phyloP scores from a whole-genome alignment of 2,113 vertebrate species.

The Gyps fulvus region DNA sequence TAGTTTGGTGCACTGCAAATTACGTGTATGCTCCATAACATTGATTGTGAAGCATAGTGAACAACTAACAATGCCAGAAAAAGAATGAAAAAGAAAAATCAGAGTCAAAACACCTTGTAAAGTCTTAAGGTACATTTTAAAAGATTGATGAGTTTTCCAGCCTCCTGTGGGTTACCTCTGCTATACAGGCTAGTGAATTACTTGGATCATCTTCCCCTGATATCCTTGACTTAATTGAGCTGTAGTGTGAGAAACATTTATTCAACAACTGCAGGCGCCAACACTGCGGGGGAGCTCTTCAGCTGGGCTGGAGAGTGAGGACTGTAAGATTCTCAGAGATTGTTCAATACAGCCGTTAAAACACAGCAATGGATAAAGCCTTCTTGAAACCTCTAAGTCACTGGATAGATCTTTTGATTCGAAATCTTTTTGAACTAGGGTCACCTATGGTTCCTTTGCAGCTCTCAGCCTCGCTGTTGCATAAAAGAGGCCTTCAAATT shows the following conservation, averaged over 20 bases:
- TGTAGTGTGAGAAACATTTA: not conserved
- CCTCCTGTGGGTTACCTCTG: not conserved
- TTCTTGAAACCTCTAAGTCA: not conserved
- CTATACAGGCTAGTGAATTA: not conserved
- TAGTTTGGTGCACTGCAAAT: not conserved
- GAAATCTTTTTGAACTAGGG: not conserved
- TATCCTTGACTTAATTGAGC: not conserved
- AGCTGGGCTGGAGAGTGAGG: not conserved
- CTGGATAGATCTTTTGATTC: not conserved
- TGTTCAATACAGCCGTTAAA: not conserved
- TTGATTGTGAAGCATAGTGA: not conserved
- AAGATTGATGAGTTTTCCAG: not conserved
- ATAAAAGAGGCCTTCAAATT: not conserved
- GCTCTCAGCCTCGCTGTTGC: not conserved
- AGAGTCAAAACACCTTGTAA: not conserved
- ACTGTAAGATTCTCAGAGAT: not conserved
- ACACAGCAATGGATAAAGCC: not conserved
- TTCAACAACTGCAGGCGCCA: not conserved
- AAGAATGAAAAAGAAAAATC: not conserved
- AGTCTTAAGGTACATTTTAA: not conserved
- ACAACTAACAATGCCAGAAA: not conserved
- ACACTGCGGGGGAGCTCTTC: not conserved
- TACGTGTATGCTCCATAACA: rapidly evolving
- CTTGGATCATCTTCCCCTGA: not conserved
- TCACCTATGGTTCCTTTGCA: not conserved